These are phyloP conservation scores for Ostrea denselamellosa DNA, from an alignment of 1,140 invertebrate genomes.

Conservation along the genomic window DNA sequence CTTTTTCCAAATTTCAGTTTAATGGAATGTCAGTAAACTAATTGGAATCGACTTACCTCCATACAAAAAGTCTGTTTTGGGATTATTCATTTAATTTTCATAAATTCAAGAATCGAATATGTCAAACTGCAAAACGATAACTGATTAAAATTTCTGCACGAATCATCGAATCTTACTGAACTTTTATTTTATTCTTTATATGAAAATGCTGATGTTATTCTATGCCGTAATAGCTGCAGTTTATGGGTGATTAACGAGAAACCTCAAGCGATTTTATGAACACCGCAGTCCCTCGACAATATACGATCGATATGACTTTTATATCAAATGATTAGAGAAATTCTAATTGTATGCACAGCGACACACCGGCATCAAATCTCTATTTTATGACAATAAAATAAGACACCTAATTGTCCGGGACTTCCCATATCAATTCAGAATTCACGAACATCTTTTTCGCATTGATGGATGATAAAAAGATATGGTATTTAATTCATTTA, in stretches of 20 bases:
- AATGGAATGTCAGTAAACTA: too few species aligned
- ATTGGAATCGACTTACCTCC: too few species aligned
- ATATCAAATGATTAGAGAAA: conserved; percentile 25
- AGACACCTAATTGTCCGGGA: conserved; percentile 8
- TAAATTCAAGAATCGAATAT: too few species aligned
- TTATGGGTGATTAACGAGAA: conserved; percentile 13
- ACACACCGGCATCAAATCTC: conserved; percentile 26
- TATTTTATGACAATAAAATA: conserved; percentile 27
- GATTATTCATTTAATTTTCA: not conserved
- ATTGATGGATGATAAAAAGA: conserved; percentile 3
- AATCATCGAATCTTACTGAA: too few species aligned
- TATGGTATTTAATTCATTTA: conserved; percentile 4
- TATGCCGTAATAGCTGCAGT: conserved; percentile 5
- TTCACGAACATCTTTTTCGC: conserved; percentile 27
- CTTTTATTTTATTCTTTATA: not conserved
- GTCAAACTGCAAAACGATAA: too few species aligned
- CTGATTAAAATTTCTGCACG: too few species aligned
- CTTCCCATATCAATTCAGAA: not conserved
- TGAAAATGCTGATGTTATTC: conserved; percentile 2
- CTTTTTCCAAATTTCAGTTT: too few species aligned
- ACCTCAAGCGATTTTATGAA: not conserved
- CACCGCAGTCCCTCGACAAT: not conserved
- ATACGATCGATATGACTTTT: conserved; percentile 10
- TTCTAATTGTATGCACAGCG: conserved; percentile 24
- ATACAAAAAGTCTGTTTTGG: too few species aligned